These are phyloP conservation scores for Cyrtonyx montezumae DNA, from an alignment of 2,113 vertebrate species.

Conservation along the genomic window DNA sequence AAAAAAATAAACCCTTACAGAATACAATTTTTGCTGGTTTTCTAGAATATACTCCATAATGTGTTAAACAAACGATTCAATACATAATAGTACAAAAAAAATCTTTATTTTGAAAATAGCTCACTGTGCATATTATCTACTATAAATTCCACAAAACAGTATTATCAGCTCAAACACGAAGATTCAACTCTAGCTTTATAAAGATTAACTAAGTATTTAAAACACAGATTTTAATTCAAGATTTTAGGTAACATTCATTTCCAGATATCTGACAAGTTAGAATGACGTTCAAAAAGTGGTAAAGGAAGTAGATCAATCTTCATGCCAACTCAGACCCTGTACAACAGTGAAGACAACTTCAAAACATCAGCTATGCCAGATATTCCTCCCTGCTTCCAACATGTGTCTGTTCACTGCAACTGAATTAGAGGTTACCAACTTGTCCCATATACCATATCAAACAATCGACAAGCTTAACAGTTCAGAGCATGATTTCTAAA, in stretches of 20 bases:
- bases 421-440: not conserved
- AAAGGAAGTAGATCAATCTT: not conserved
- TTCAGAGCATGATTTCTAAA: not conserved
- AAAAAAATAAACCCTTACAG: not conserved
- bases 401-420: not conserved
- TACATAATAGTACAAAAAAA: not conserved
- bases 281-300: not conserved
- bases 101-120: not conserved
- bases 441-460: not conserved
- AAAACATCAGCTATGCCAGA: not conserved
- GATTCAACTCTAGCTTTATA: not conserved
- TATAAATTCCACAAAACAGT: not conserved
- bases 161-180: not conserved
- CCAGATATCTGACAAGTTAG: not conserved
- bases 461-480: not conserved
- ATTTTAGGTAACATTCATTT: not conserved
- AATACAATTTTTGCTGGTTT: not conserved
- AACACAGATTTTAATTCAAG: not conserved
- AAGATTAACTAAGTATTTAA: not conserved
- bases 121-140: not conserved
- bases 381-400: not conserved
- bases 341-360: not conserved
- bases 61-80: not conserved
- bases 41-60: not conserved
- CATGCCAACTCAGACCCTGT: not conserved